Evolutionary conservation across 2,888 invertebrate genomes (phyloP), one percentile per base, ranked within the genome.

Genomic region (Eurytoma adleriae): DNA sequence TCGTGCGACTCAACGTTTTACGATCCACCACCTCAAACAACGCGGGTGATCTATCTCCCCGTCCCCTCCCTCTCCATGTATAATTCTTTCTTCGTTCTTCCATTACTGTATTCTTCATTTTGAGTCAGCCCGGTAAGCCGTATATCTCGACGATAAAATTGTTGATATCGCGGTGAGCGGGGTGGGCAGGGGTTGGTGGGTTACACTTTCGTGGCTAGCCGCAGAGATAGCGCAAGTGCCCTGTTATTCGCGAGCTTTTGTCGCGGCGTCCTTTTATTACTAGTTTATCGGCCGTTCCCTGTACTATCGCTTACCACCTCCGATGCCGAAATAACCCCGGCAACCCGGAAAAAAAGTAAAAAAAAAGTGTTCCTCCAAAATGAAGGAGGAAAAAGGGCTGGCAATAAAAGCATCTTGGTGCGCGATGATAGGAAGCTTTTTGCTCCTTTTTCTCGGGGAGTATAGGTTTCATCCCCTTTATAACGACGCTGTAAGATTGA

Each of bases 81-180:
- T 48, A 69, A 69, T 69, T 18, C 59, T 54, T 40, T 54, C 27
- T 20, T 48, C 24, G 61, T 61, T 18, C n/a, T 50, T 30, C 50
- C 12, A 13, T 24, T 61, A 52, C n/a, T n/a, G 14, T 70, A 56
- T 73, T 64, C 50, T 30, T 40, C 64, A 61, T 3, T 52, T 1
- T 4, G 50, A 0, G 20, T 75, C 24, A 56, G 30, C 56, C 56
- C n/a, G 67, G 18, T n/a, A 62, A 71, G 59, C n/a, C 56, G 18
- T 67, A 67, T 69, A 77, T 50, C n/a, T 27, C 18, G 61, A 50
- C 75, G 76, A 77, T 77, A 77, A 76, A 77, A 70, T 77, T 77
- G 54, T 77, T 70, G 69, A 69, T 70, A 54, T 62, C 52, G 67
- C 59, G n/a, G 40, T 4, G 40, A 40, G 24, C 10, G 14, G 18